These are phyloP conservation scores for Nothobranchius kuhntae DNA, from an alignment of 2,113 vertebrate genomes.

Conservation along the genomic window DNA sequence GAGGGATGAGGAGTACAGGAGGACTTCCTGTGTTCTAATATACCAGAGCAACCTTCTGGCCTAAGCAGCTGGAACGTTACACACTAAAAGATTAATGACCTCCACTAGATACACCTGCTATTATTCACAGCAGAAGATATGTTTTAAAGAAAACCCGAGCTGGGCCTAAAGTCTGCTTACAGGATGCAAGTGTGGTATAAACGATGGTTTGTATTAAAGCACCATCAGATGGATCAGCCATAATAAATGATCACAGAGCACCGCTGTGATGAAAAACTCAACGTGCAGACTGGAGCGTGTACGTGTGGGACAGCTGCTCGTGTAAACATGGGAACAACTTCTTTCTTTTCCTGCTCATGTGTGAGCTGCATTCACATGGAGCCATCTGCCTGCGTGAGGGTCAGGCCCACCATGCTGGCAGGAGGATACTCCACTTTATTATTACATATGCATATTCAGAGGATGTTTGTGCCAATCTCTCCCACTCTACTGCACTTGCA, in stretches of 20 bases:
- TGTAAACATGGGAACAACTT: conserved; percentile 44
- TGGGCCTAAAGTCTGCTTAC: no score
- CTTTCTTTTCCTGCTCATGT: conserved; percentile 39
- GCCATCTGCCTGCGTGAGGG: conserved; percentile 60
- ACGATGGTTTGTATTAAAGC: no score
- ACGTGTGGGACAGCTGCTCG: conserved; percentile 54
- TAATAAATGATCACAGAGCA: no score
- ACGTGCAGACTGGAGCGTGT: conserved; percentile 25
- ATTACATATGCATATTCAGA: conserved; percentile 19
- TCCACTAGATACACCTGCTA: no score
- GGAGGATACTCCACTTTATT: conserved; percentile 43
- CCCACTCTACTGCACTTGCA: conserved; percentile 31
- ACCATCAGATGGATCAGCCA: no score
- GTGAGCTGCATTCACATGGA: conserved; percentile 46
- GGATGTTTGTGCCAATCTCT: conserved; percentile 35
- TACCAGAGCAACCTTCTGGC: no score
- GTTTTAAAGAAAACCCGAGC: no score
- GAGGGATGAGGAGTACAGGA: no score
- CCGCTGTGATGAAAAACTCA: not conserved
- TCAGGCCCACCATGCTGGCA: not conserved
- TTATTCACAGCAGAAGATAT: no score
- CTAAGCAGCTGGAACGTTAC: no score
- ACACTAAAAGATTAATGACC: no score
- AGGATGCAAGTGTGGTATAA: no score
- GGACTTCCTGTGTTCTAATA: not conserved